phyloP scores from a whole-genome alignment of 2,888 invertebrate genomes.

The Caenorhabditis sp. region DNA sequence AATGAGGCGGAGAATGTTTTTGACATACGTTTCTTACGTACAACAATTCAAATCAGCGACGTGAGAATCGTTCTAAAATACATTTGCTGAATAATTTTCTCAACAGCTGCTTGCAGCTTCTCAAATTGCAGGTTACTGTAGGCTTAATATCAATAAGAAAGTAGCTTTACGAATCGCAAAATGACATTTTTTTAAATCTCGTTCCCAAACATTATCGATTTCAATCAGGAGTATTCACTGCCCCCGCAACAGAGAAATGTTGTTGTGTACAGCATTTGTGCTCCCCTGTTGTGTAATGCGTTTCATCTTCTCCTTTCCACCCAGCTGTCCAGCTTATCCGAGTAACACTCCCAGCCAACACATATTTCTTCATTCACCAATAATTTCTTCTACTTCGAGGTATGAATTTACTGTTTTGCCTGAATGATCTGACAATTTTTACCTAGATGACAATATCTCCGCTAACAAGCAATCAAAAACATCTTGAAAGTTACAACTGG shows the following conservation, averaged over 20 bases:
- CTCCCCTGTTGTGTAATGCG: constrained; percentile 17
- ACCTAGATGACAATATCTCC: constrained; percentile 56
- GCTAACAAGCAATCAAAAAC: constrained; percentile 35
- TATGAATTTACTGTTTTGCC: neutral
- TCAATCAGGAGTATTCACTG: constrained; percentile 12
- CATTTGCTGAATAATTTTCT: no score
- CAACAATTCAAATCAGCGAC: no score
- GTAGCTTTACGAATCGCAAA: no score
- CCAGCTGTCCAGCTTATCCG: constrained; percentile 27
- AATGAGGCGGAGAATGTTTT: no score
- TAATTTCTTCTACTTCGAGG: neutral
- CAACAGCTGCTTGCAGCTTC: no score
- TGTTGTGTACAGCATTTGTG: constrained; percentile 21
- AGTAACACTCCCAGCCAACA: constrained; percentile 25
- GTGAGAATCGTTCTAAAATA: no score
- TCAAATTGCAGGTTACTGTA: no score
- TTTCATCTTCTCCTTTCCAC: constrained; percentile 12
- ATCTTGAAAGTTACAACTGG: constrained; percentile 53
- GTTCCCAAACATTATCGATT: constrained; percentile 1
- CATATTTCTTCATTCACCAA: neutral
- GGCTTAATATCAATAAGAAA: no score
- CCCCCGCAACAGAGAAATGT: constrained; percentile 33
- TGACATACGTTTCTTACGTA: no score
- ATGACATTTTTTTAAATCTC: neutral
- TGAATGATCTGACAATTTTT: neutral